A percentile compares a stretch with the other conserved stretches of the same genome.
These are phyloP conservation scores for Litoditis marina DNA, from an alignment of 2,888 invertebrate species.

Conservation along the genomic window DNA sequence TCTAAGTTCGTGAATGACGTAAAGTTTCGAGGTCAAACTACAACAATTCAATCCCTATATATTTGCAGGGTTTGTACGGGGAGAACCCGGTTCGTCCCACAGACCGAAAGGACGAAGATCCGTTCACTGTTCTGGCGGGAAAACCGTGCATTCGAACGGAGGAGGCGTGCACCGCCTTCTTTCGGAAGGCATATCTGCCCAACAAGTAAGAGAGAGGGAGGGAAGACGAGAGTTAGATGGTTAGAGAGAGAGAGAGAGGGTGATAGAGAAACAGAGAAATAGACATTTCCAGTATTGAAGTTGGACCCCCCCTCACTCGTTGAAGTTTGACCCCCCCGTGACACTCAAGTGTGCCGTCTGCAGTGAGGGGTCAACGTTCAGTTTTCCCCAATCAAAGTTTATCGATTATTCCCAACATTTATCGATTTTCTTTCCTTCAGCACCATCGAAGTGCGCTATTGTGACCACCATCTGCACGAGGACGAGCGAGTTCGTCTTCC, in stretches of 20 bases:
- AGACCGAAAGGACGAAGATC: background rate
- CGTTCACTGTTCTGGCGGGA: background rate
- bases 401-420: background rate
- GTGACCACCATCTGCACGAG: slow-evolving; percentile 47
- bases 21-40: too few relatives aligned
- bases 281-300: too few relatives aligned
- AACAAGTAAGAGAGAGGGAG: slow-evolving; percentile 29
- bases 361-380: too few relatives aligned
- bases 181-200: slow-evolving; percentile 34
- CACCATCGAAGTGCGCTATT: slow-evolving; percentile 46
- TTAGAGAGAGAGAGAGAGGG: background rate
- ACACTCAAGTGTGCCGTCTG: too few relatives aligned
- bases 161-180: slow-evolving; percentile 43
- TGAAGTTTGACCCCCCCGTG: too few relatives aligned
- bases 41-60: background rate
- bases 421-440: slow-evolving; percentile 17
- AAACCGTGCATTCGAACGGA: slow-evolving; percentile 15
- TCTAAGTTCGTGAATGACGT: too few relatives aligned
- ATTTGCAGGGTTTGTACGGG: slow-evolving; percentile 9
- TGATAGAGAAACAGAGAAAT: too few relatives aligned
- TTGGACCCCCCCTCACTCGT: too few relatives aligned
- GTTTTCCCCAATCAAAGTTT: background rate
- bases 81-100: slow-evolving; percentile 1
- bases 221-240: background rate
- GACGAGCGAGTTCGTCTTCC: slow-evolving; percentile 38